These are phyloP conservation scores for Ivindomyrus marchei DNA, from an alignment of 2,113 vertebrate species.

Conservation along the genomic window DNA sequence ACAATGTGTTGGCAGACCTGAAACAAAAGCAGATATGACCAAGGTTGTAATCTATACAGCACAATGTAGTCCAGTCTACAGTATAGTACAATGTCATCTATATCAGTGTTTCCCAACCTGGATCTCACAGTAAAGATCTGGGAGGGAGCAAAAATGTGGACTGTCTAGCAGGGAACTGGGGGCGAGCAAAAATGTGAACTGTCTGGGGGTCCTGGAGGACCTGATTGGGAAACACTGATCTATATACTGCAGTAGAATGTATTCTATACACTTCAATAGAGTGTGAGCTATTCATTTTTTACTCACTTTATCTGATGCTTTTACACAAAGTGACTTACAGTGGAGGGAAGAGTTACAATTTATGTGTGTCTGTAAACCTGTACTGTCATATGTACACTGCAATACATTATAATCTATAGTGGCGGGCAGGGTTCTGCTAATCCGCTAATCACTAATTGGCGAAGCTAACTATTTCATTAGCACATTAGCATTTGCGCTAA, in stretches of 20 bases:
- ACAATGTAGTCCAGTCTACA: neutral
- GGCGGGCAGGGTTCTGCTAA: neutral
- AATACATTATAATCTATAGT: neutral
- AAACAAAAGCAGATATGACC: slow-evolving; percentile 13
- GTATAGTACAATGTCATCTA: neutral
- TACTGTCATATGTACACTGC: neutral
- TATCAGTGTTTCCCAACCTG: neutral
- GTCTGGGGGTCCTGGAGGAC: neutral
- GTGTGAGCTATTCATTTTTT: neutral
- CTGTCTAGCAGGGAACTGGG: neutral
- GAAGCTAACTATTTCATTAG: neutral
- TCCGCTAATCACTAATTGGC: neutral
- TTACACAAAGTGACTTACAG: neutral
- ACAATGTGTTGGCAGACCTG: slow-evolving; percentile 87
- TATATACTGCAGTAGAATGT: neutral
- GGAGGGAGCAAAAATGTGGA: neutral
- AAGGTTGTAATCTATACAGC: neutral
- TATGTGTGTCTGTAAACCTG: neutral
- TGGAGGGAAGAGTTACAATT: neutral
- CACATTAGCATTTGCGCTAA: neutral
- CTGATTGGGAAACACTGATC: neutral
- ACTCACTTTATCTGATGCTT: neutral
- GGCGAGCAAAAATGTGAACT: neutral
- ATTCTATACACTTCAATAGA: neutral
- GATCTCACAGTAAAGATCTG: neutral